Evolutionary conservation across 2,113 vertebrate genomes (phyloP), one percentile per base, ranked within the genome.

Genomic region (Calidris pygmaea): DNA sequence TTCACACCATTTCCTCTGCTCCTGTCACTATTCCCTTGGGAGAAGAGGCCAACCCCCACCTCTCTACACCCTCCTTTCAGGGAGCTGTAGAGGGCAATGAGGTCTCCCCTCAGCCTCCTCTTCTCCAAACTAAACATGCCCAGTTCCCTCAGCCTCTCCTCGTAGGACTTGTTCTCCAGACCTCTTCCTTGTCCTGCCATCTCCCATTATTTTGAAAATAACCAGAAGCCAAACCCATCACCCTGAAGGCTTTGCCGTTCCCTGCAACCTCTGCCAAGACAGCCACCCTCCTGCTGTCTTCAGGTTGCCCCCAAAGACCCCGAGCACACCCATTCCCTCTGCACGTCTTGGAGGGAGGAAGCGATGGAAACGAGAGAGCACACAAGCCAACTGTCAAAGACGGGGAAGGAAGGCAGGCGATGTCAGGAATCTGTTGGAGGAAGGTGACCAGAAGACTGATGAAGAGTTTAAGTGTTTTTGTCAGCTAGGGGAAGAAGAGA

Each of bases 281-380:
- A 67, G 43, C 41, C 21, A 43, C 13, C 27, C 60, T 30, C 3
- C 3, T 72, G 52, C 32, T 55, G n/a, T 53, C 83, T 86, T 32
- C 63, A 55, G 58, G 20, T 71, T 56, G 39, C 21, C 22, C n/a
- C n/a, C 58, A 76, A 77, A 78, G 74, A 50, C 15, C 50, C n/a
- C 0, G 1, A 63, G 26, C 1, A 1, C 7, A 4, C 17, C 27
- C 10, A 0, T 71, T 62, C 20, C 55, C 32, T 27, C 20, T n/a
- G 56, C 35, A 6, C 12, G 39, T 73, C 24, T 32, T 18, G 72
- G 65, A 30, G 34, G 13, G 22, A 53, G 30, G 53, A 71, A 74
- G 23, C 1, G 4, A n/a, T 24, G 60, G 70, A 88, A 75, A 60
- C 7, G 9, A 41, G 14, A 39, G 29, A 41, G 39, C 30, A 10